phyloP scores from a whole-genome alignment of 2,888 invertebrate genomes.

The Stegana nigrithorax region DNA sequence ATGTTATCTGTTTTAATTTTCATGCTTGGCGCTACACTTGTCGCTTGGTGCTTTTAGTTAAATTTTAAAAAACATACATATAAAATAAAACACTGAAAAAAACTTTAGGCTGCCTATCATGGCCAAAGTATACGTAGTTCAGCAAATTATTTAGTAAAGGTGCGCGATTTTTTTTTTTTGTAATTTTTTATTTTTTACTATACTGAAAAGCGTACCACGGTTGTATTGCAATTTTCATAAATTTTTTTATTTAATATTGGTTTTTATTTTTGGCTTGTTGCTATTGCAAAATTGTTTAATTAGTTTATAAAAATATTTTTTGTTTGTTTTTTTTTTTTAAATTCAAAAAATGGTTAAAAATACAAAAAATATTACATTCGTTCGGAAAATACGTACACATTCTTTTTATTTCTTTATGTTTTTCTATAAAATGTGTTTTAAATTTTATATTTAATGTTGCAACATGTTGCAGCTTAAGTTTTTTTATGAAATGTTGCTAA shows the following conservation, averaged over 20 bases:
- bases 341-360: slow-evolving; percentile 52
- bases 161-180: slow-evolving; percentile 13
- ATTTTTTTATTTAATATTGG: background rate
- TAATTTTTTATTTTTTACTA: too few relatives aligned
- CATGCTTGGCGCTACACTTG: too few relatives aligned
- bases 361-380: slow-evolving; percentile 4
- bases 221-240: background rate
- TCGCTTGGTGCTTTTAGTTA: slow-evolving; percentile 6
- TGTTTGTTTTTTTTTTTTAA: slow-evolving; percentile 40
- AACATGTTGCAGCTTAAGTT: too few relatives aligned
- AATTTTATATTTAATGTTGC: background rate
- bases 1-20: slow-evolving; percentile 23
- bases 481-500: background rate
- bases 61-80: slow-evolving; percentile 17
- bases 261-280: too few relatives aligned
- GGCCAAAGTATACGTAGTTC: background rate
- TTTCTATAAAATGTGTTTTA: slow-evolving; percentile 1
- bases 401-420: slow-evolving; percentile 23
- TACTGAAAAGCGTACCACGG: too few relatives aligned
- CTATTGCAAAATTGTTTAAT: too few relatives aligned
- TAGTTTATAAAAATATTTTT: slow-evolving; percentile 6
- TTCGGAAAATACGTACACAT: slow-evolving; percentile 42
- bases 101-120: too few relatives aligned
- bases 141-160: slow-evolving; percentile 19
- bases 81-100: too few relatives aligned